phyloP scores from a whole-genome alignment of 1,140 invertebrate genomes.

The Leptinotarsa lineolata region DNA sequence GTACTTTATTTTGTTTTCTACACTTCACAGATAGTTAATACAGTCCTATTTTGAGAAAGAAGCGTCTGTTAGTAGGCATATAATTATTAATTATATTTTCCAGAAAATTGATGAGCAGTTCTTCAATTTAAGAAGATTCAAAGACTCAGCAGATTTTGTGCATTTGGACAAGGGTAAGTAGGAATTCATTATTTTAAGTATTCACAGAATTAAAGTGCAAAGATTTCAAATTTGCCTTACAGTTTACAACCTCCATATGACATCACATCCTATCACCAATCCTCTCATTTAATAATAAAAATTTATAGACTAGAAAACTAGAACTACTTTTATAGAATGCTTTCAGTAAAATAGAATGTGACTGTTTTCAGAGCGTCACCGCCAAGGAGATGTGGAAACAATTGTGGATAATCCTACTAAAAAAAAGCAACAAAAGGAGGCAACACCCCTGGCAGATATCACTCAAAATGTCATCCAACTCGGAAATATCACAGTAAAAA shows the following conservation, averaged over 20 bases:
- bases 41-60: no score
- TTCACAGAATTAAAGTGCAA: background rate
- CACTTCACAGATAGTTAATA: no score
- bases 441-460: constrained; percentile 1
- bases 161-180: background rate
- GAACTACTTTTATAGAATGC: background rate
- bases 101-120: background rate
- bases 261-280: no score
- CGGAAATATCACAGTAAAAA: background rate
- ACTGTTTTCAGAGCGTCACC: background rate
- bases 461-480: background rate
- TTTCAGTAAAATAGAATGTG: background rate
- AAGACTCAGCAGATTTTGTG: background rate
- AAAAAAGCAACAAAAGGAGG: background rate
- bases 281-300: background rate
- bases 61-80: no score
- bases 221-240: no score
- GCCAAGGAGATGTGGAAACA: background rate
- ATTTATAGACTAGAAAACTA: background rate
- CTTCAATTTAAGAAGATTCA: background rate
- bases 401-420: background rate
- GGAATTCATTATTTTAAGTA: background rate
- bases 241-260: no score
- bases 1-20: background rate
- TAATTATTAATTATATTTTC: background rate